Base-by-base conservation (phyloP, 1,140 invertebrate species). In the Oscheius sp. region DNA sequence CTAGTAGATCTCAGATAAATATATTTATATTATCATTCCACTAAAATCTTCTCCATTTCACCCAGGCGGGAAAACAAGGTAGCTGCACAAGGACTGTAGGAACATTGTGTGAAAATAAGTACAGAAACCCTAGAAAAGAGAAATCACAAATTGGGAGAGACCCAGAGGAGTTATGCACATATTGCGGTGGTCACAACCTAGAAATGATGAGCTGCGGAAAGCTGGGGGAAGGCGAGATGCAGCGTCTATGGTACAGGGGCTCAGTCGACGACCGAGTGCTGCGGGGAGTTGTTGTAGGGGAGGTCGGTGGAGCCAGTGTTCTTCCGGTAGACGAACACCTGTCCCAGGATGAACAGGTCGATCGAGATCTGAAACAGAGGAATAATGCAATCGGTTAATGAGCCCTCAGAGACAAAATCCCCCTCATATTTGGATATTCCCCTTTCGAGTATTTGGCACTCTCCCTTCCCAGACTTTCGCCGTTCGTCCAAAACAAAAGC, bases 341-440 rank as follows among this genome's bases (percentile, higher is more conserved):
- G 93, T 29, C 88, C 79, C 42, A 94, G 87, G 83, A 95, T 93
- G 61, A 91, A 88, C 49, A 92, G 84, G 83, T 95, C 93, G 80
- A 95, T 90, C 10, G 88, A 86, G 34, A 95, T 84, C 83, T 84
- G 72, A 72, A 76, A 35, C 36, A 18, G 31, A 68, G 36, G 64
- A 76, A n/a, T 36, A 74, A n/a, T 18, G 61, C 28, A 45, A 18
- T 45, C 23, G 15, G 23, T 18, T 18, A 15, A 18, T 23, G 0
- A 18, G 15, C 23, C 23, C 42, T 45, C 42, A 45, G 23, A 45
- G 23, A n/a, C n/a, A n/a, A n/a, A n/a, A n/a, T n/a, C n/a, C n/a
- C n/a, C n/a, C n/a, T n/a, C n/a, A n/a, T n/a, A n/a, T n/a, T n/a
- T n/a, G n/a, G n/a, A n/a, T n/a, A n/a, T n/a, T n/a, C n/a, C n/a